Evolutionary conservation across 2,797 vertebrate species (phyloP).

Genomic region (Poecilia velifera): DNA sequence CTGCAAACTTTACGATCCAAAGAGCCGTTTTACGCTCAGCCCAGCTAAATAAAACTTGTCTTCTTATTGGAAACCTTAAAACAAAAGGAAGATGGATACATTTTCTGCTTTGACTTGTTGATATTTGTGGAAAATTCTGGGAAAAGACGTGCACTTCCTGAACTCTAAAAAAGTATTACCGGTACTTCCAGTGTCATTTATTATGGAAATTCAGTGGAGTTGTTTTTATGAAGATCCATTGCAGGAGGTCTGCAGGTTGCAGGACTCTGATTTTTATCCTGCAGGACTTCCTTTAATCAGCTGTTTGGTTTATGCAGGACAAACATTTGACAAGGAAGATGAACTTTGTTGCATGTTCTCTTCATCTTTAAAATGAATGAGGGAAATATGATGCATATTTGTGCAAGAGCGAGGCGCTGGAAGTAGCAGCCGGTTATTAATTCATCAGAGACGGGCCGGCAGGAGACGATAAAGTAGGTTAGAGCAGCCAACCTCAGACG

Average conservation of each 20-base stretch:
- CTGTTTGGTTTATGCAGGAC: neutral
- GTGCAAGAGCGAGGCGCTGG: conserved; percentile 47
- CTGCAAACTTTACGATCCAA: neutral
- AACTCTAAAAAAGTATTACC: too few species aligned
- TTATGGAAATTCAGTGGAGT: too few species aligned
- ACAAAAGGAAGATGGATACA: neutral
- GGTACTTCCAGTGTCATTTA: too few species aligned
- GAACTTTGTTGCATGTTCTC: neutral
- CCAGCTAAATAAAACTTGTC: neutral
- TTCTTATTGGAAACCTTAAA: neutral
- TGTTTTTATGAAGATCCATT: too few species aligned
- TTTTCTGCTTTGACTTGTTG: neutral
- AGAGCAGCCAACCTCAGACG: conserved; percentile 20
- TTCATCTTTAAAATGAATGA: conserved; percentile 10
- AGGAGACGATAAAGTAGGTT: conserved; percentile 57
- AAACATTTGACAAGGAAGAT: neutral
- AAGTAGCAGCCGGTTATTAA: conserved; percentile 67
- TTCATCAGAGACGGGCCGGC: conserved; percentile 52
- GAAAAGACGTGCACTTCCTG: neutral
- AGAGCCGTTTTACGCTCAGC: neutral
- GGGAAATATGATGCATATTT: conserved; percentile 3
- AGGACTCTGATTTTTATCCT: neutral
- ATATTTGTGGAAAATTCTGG: neutral
- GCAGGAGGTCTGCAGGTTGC: too few species aligned
- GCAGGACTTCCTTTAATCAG: neutral